phyloP scores from a whole-genome alignment of 2,888 invertebrate genomes.

The Tryphoninae sp. region DNA sequence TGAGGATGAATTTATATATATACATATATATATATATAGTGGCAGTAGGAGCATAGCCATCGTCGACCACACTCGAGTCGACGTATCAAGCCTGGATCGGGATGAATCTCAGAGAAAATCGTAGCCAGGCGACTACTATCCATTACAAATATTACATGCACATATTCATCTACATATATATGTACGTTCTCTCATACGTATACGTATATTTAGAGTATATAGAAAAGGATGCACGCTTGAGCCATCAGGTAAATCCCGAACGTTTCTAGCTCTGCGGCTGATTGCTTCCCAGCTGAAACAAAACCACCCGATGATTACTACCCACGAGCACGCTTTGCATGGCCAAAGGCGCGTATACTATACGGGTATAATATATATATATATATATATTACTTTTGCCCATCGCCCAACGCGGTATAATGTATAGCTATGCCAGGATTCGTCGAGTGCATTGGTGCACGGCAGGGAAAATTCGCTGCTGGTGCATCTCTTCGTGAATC shows the following conservation, averaged over 20 bases:
- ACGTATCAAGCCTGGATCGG: not conserved
- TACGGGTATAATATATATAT: constrained; percentile 1
- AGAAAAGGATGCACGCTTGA: constrained; percentile 42
- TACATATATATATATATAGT: not conserved
- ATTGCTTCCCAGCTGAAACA: constrained; percentile 61
- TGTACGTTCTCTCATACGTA: not conserved
- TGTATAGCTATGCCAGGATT: constrained; percentile 19
- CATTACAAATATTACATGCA: constrained; percentile 6
- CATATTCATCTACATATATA: constrained; percentile 13
- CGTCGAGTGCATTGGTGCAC: constrained; percentile 25
- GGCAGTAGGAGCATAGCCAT: not conserved
- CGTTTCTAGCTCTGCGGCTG: constrained; percentile 38
- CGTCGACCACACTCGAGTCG: not conserved
- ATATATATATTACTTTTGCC: constrained; percentile 15
- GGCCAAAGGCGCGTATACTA: constrained; percentile 27
- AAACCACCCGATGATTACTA: constrained; percentile 59
- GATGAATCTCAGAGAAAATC: constrained; percentile 33
- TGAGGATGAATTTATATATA: not conserved
- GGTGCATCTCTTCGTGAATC: constrained; percentile 42
- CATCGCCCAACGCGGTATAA: constrained; percentile 14
- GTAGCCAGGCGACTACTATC: not conserved
- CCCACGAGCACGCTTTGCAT: constrained; percentile 58
- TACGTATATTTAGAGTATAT: constrained; percentile 10
- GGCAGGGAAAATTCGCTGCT: constrained; percentile 40
- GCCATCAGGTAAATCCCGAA: constrained; percentile 46